Base-by-base conservation (phyloP, 2,888 invertebrate genomes). In the Pilophorus perplexus region DNA sequence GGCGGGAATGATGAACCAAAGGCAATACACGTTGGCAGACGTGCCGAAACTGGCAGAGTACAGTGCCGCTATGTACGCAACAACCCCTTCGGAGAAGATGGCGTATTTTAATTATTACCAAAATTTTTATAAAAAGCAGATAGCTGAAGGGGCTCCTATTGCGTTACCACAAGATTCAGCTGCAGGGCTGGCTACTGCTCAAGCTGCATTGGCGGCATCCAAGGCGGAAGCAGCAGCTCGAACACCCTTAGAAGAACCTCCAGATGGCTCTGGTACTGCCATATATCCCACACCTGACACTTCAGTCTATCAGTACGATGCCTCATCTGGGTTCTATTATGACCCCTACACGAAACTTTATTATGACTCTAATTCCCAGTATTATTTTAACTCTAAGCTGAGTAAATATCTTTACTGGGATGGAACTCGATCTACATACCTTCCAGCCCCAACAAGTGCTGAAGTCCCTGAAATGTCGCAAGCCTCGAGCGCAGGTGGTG, bases 341-440 rank as follows among this genome's bases (percentile, higher is more conserved):
- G 98, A 99, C 77, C 86, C 93, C 0, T 80, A 83, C 1, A 96
- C 98, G 0, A 92, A 93, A 0, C 82, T 98, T 16, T 99, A 98
- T 78, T 99, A 97, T 77, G 99, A 99, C 80, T 88, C 94, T 0
- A 92, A 86, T 73, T 92, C 96, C 2, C 93, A 90, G 75, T 99
- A 99, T 78, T 99, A 96, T 78, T 99, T 90, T 80, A 97, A 98
- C 77, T 87, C 90, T 73, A 87, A 89, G 72, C 88, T 88, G 0
- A 89, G 88, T 72, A 89, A 93, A 75, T 99, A 95, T 78, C 83
- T 97, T 75, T 98, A 96, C 76, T 99, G 96, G 95, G 95, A 97
- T 79, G 84, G 85, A 0, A 82, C 85, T 46, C 71, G 70, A 54
- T 74, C 76, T 42, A 76, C 77, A 2, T 81, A 80, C 72, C 71